Conservation (phyloP, 2,888 invertebrate species). For the Synergus umbraculus region DNA sequence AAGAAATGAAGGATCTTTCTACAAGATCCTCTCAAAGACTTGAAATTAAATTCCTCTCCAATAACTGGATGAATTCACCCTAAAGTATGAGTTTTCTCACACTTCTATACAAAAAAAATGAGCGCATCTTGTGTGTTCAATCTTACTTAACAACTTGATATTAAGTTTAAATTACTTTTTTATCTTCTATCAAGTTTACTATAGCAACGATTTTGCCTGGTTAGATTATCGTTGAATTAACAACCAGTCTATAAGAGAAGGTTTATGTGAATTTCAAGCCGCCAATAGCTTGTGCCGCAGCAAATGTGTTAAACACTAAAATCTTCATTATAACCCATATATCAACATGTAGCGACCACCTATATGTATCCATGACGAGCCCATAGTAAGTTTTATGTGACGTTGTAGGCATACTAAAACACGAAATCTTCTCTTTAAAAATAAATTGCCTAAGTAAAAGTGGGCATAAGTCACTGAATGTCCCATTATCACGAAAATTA, state of each 20-base stretch:
- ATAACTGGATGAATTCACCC: not conserved
- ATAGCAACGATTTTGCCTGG: not conserved
- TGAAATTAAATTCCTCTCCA: not conserved
- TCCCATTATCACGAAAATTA: no score
- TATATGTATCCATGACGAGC: not conserved
- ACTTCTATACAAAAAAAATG: no score
- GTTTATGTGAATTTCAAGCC: not conserved
- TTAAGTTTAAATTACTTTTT: not conserved
- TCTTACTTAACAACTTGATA: not conserved
- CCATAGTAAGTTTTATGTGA: not conserved
- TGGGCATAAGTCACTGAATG: not conserved
- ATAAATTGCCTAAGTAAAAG: not conserved
- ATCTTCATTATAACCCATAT: constrained; percentile 4
- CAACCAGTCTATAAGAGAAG: not conserved
- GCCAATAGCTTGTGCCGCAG: not conserved
- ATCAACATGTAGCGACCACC: constrained; percentile 1
- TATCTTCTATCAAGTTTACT: not conserved
- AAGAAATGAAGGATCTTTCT: constrained; percentile 7
- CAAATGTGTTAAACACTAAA: not conserved
- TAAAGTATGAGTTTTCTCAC: not conserved
- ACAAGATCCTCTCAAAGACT: not conserved
- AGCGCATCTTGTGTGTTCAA: not conserved
- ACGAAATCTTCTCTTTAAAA: constrained; percentile 24
- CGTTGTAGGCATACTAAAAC: not conserved
- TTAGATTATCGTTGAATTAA: not conserved